Evolutionary conservation across 2,888 invertebrate species (phyloP).

Genomic region (Deroplatys truncata): DNA sequence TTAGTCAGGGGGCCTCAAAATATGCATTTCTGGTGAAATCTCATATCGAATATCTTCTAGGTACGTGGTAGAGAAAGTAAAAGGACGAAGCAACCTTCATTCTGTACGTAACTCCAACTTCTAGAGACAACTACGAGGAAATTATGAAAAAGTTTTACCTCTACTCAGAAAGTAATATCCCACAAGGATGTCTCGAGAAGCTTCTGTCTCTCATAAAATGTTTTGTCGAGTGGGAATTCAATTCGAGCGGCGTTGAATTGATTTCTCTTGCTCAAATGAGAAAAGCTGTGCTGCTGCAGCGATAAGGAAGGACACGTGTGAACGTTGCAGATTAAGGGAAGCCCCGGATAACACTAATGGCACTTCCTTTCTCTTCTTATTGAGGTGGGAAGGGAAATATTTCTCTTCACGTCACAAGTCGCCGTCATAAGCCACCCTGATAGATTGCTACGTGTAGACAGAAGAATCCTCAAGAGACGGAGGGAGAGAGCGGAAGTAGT

Average conservation of each 20-base stretch:
- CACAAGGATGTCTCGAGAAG: neutral
- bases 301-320: neutral
- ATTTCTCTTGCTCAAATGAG: neutral
- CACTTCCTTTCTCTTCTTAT: neutral
- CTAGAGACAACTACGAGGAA: neutral
- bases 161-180: neutral
- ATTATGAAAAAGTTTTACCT: neutral
- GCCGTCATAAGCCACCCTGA: constrained; percentile 8
- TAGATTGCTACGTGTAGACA: constrained; percentile 5
- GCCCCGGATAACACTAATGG: constrained; percentile 14
- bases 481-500: neutral
- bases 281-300: neutral
- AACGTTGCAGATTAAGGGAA: neutral
- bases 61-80: no score
- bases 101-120: no score
- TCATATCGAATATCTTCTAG: no score
- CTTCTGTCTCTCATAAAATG: neutral
- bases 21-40: no score
- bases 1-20: no score
- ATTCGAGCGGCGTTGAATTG: neutral
- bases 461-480: constrained; percentile 3
- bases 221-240: neutral
- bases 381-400: constrained; percentile 4
- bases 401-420: neutral
- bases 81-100: no score